A percentile compares a stretch with the other conserved stretches of the same genome.
These are phyloP conservation scores for Rhynchomys soricoides DNA, from an alignment of 2,113 vertebrate genomes.

Conservation along the genomic window DNA sequence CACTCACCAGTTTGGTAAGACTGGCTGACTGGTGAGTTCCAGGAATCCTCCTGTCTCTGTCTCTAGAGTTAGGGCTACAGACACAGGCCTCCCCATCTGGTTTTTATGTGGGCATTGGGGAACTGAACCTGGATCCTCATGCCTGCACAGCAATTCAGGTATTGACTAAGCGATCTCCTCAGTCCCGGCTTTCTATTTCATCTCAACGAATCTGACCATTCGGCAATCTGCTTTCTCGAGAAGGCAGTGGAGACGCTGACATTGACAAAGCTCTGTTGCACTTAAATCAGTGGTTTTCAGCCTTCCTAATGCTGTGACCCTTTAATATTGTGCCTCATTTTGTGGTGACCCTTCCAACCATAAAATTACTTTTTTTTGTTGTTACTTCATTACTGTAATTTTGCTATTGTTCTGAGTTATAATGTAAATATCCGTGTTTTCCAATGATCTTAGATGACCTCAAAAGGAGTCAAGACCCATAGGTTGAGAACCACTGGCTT, in stretches of 20 bases:
- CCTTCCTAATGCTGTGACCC: not conserved
- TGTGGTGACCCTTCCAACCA: not conserved
- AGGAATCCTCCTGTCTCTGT: not conserved
- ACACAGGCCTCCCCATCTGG: not conserved
- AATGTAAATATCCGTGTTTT: not conserved
- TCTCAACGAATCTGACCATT: not conserved
- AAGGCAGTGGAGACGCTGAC: not conserved
- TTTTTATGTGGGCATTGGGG: not conserved
- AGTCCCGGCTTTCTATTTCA: not conserved
- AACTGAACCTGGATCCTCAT: not conserved
- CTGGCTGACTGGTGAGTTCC: not conserved
- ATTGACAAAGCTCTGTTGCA: not conserved
- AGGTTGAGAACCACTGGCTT: not conserved
- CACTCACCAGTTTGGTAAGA: not conserved
- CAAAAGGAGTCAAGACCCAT: not conserved
- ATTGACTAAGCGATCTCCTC: not conserved
- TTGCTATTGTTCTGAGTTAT: not conserved
- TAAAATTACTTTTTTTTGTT: not conserved
- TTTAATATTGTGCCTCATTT: not conserved
- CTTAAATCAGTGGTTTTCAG: not conserved
- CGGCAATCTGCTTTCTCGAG: not conserved
- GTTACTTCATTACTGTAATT: not conserved
- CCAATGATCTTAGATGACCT: not conserved
- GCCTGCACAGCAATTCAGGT: not conserved
- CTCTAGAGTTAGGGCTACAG: not conserved